These are phyloP conservation scores for Tympanuchus pallidicinctus DNA, from an alignment of 2,113 vertebrate genomes.

Conservation along the genomic window DNA sequence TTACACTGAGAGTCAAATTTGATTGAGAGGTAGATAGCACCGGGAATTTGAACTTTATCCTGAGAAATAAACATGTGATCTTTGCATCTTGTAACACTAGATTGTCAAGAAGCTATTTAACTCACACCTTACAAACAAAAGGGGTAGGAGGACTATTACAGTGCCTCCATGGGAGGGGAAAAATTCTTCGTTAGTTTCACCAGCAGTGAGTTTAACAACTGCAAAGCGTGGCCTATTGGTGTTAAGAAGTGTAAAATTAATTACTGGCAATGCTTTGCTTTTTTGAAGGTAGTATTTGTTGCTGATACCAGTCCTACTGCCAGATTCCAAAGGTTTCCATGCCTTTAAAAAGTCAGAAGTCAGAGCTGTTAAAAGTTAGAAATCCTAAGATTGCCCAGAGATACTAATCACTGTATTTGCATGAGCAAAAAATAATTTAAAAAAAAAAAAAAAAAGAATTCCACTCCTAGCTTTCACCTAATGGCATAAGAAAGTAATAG, in stretches of 20 bases:
- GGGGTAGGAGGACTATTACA: neutral
- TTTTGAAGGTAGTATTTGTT: neutral
- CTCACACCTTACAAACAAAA: neutral
- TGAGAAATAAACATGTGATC: slow-evolving; percentile 37
- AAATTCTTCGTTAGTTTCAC: neutral
- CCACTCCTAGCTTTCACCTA: neutral
- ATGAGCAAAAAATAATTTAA: neutral
- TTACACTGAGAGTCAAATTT: slow-evolving; percentile 95
- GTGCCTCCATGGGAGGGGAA: neutral
- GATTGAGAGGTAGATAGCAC: slow-evolving; percentile 96
- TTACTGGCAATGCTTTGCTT: neutral
- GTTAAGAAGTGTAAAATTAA: neutral
- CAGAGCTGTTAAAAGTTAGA: neutral
- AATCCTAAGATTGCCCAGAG: neutral
- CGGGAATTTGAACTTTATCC: slow-evolving; percentile 98
- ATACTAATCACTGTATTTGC: neutral
- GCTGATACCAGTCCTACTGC: neutral
- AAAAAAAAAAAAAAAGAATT: neutral
- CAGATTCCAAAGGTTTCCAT: neutral
- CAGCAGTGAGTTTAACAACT: neutral
- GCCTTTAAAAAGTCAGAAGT: neutral
- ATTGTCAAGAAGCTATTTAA: neutral
- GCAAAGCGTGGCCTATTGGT: neutral
- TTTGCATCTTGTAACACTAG: neutral
- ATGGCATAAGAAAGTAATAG: neutral